These are phyloP conservation scores for Ostrea denselamellosa DNA, from an alignment of 1,140 invertebrate species.

Conservation along the genomic window DNA sequence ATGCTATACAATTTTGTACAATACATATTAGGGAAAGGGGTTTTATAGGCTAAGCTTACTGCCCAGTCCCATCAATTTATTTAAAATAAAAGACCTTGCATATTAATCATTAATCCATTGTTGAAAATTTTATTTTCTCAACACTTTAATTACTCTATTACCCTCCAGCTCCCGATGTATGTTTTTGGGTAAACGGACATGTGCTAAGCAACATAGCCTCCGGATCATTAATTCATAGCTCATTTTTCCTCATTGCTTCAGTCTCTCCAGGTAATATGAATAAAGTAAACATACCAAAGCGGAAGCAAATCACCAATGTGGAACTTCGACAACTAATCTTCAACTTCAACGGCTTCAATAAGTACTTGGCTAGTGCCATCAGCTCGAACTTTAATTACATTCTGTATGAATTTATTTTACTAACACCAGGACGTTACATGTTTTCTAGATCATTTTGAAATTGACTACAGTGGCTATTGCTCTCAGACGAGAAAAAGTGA, in stretches of 20 bases:
- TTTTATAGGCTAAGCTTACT: too few species aligned
- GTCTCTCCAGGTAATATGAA: neutral
- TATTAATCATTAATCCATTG: too few species aligned
- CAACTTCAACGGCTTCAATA: neutral
- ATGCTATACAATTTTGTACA: too few species aligned
- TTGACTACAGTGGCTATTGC: neutral
- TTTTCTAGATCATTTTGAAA: neutral
- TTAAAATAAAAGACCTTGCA: too few species aligned
- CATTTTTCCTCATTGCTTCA: neutral
- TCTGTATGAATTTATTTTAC: neutral
- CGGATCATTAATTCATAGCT: neutral
- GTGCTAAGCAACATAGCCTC: neutral
- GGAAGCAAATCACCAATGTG: too few species aligned
- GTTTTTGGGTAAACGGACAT: neutral
- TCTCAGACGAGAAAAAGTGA: neutral
- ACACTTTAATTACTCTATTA: too few species aligned
- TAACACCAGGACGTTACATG: neutral
- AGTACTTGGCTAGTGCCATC: neutral
- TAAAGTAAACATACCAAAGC: neutral
- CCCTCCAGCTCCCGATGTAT: too few species aligned
- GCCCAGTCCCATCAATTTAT: too few species aligned
- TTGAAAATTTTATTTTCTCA: too few species aligned
- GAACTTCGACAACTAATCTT: neutral
- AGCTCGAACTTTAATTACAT: neutral
- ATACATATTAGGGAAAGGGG: too few species aligned